These are phyloP conservation scores for Lagopus muta DNA, from an alignment of 2,113 vertebrate genomes.

Conservation along the genomic window DNA sequence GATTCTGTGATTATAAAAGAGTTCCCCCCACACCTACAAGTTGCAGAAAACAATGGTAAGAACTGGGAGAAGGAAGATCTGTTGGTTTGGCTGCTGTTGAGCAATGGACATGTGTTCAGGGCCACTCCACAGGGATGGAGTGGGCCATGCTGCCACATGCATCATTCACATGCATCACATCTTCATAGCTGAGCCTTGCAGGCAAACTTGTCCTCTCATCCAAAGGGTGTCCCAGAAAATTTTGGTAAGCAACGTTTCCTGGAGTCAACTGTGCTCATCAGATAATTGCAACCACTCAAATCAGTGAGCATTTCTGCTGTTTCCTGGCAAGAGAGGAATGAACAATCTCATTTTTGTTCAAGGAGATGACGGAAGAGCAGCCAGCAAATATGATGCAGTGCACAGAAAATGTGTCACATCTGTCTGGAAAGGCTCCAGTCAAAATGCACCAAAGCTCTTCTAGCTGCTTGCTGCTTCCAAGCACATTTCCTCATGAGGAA, in stretches of 20 bases:
- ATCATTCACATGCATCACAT: neutral
- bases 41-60: too few species aligned
- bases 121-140: too few species aligned
- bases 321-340: neutral
- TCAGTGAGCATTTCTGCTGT: neutral
- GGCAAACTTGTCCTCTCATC: neutral
- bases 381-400: neutral
- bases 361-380: neutral
- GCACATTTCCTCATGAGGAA: neutral
- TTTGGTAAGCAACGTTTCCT: neutral
- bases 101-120: too few species aligned
- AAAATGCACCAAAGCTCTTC: neutral
- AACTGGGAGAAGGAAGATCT: too few species aligned
- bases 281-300: neutral
- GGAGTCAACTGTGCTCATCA: neutral
- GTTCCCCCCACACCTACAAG: too few species aligned
- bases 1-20: too few species aligned
- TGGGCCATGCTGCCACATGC: neutral
- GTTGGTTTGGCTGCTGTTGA: too few species aligned
- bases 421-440: neutral
- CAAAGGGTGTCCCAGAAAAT: neutral
- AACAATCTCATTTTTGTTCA: neutral
- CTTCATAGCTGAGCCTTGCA: accelerated
- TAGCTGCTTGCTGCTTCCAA: neutral
- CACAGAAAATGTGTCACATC: neutral